Percentiles rank a stretch among this genome's conserved stretches.
phyloP scores from a whole-genome alignment of 2,888 invertebrate species.

The Drosophila atroscutellata region DNA sequence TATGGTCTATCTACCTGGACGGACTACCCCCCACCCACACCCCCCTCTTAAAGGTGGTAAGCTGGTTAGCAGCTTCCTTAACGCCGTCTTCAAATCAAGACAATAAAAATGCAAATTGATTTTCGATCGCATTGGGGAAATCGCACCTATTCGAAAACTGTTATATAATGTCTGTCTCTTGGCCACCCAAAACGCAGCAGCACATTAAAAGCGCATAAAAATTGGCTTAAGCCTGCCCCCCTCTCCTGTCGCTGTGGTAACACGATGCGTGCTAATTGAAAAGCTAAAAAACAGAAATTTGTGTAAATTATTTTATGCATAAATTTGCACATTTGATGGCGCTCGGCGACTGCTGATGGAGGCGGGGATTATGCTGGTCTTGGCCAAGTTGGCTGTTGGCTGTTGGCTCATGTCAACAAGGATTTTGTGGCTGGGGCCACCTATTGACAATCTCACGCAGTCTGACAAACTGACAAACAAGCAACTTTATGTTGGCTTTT shows the following conservation, averaged over 20 bases:
- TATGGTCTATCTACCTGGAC: neutral
- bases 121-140: slow-evolving; percentile 66
- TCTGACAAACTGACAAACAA: slow-evolving; percentile 55
- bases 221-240: slow-evolving; percentile 46
- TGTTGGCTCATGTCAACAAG: slow-evolving; percentile 61
- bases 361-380: neutral
- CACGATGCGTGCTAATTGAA: slow-evolving; percentile 69
- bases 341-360: neutral
- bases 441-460: slow-evolving; percentile 21
- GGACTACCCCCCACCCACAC: no score
- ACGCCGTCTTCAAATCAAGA: slow-evolving; percentile 41
- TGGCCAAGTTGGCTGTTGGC: slow-evolving; percentile 5
- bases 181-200: slow-evolving; percentile 69
- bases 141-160: slow-evolving; percentile 66
- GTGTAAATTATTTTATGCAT: slow-evolving; percentile 77
- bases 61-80: slow-evolving; percentile 18
- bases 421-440: slow-evolving; percentile 22
- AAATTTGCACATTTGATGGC: slow-evolving; percentile 70
- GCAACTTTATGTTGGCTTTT: slow-evolving; percentile 57
- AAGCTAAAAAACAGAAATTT: slow-evolving; percentile 69
- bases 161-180: slow-evolving; percentile 12
- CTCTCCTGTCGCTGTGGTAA: slow-evolving; percentile 9
- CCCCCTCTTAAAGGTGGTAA: neutral
- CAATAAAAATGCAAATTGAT: slow-evolving; percentile 73
- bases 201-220: slow-evolving; percentile 70